Evolutionary conservation across 2,113 vertebrate genomes (phyloP), one percentile per base, ranked within the genome.

Genomic region (Halichoerus grypus): DNA sequence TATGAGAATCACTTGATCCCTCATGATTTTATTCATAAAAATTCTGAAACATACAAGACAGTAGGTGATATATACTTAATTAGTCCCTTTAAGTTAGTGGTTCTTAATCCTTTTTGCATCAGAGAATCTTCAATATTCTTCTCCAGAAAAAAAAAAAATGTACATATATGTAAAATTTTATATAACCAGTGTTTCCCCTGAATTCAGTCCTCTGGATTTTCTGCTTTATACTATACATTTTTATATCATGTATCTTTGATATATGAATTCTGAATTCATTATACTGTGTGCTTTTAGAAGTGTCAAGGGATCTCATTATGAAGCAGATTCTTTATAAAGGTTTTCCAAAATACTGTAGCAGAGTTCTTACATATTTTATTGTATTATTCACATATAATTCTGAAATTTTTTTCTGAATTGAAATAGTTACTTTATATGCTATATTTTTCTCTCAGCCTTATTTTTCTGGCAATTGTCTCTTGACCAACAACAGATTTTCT

Each of bases 401-500:
- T 94, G 33, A 96, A 86, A 11, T 33, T 53, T 61, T 97, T 80
- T 94, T 53, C 31, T 89, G 51, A 97, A 42, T 46, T 87, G 67
- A 94, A 91, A 51, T 94, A 67, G 74, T 89, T 74, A 77, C 2
- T 39, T 14, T 94, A 15, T 95, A 53, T 95, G 55, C 31, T 94
- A 1, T 88, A 18, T 93, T 87, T 96, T 83, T 95, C 26, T 83
- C 39, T 91, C 67, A 77, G 65, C 59, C 24, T 63, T 72, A 59
- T 57, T 63, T 95, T 95, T 85, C 49, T 94, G 49, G 81, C n/a
- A 94, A 0, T 95, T 94, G 39, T 95, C 42, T 96, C 80, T 96
- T 86, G 26, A 79, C 89, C 74, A 94, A 85, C 39, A 46, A 74
- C 61, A 92, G 84, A 67, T 93, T 97, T 98, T 72, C 2, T 97